Base-by-base conservation (phyloP, 2,113 vertebrate species). In the Entosphenus tridentatus region DNA sequence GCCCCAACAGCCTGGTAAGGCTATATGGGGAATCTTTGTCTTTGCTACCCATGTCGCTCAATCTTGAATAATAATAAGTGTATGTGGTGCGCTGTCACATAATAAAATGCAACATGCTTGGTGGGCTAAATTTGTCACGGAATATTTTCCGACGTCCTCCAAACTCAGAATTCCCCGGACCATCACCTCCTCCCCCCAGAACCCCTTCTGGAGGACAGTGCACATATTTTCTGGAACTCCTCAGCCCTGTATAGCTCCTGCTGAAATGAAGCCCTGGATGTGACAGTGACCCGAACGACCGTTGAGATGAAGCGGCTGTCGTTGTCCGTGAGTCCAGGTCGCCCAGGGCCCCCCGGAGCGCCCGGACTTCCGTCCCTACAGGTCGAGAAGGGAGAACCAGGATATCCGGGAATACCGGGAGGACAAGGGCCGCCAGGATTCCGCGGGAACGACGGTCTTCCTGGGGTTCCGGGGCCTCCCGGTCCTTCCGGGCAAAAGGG, bases 101-200 rank as follows among this genome's bases (percentile, higher is more conserved):
- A 39, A 39, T 39, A 39, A 39, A 39, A 39, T 39, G 39, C 39
- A 39, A 39, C 39, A 39, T 6, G 6, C 39, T 39, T 39, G 39
- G 6, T 39, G 39, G 39, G 39, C 39, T 39, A 39, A 39, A 39
- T 39, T 39, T 39, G 5, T 39, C 39, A 39, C 39, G 39, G 39
- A 39, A 39, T 39, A 39, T 39, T 39, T 39, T 39, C 39, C 6
- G 39, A 39, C 39, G 39, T 39, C 39, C 39, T 39, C 39, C 39
- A 69, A 56, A 67, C 6, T 68, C 70, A n/a, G 87, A 91, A 59
- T 69, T 72, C 10, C 75, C 77, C 21, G 92, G 88, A 14, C 55
- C 70, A 14, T 54, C 68, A 14, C 89, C 86, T 71, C 76, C 73
- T 67, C 70, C 75, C 79, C 87, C 91, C 91, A 75, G 80, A 57